Percentiles rank a stretch among this genome's conserved stretches.
Evolutionary conservation across 2,113 vertebrate species (phyloP).

Genomic region (Columbina picui): DNA sequence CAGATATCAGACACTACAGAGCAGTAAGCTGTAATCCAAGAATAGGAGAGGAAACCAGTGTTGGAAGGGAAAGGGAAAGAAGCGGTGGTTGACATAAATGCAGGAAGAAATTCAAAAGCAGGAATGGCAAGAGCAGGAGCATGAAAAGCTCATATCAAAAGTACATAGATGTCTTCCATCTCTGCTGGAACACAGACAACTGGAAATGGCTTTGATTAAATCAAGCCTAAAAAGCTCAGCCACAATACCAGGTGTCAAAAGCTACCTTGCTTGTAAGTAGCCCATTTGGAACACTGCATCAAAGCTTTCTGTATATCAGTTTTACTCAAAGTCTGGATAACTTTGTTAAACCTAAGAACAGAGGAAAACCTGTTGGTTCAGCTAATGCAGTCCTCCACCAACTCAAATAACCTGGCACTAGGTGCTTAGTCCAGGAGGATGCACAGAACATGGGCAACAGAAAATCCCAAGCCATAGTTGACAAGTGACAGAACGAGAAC

Average conservation of each 20-base stretch:
- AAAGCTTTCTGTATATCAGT: background rate
- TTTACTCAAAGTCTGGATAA: background rate
- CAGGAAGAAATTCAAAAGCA: background rate
- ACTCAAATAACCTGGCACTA: background rate
- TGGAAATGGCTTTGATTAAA: background rate
- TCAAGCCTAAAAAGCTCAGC: background rate
- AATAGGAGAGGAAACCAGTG: background rate
- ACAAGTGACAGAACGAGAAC: background rate
- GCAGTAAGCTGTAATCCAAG: background rate
- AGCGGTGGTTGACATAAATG: background rate
- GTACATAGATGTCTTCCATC: background rate
- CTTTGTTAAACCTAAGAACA: background rate
- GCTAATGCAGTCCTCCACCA: background rate
- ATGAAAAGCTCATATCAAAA: background rate
- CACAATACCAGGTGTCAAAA: background rate
- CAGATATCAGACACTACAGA: background rate
- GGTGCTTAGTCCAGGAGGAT: background rate
- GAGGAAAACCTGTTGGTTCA: background rate
- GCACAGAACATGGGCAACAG: background rate
- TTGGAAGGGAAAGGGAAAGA: background rate
- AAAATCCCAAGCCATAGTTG: background rate
- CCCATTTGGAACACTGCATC: background rate
- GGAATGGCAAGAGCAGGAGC: background rate
- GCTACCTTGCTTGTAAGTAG: background rate
- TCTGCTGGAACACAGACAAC: background rate